Conservation (phyloP, 2,113 vertebrate species). For the Alethe castanea region DNA sequence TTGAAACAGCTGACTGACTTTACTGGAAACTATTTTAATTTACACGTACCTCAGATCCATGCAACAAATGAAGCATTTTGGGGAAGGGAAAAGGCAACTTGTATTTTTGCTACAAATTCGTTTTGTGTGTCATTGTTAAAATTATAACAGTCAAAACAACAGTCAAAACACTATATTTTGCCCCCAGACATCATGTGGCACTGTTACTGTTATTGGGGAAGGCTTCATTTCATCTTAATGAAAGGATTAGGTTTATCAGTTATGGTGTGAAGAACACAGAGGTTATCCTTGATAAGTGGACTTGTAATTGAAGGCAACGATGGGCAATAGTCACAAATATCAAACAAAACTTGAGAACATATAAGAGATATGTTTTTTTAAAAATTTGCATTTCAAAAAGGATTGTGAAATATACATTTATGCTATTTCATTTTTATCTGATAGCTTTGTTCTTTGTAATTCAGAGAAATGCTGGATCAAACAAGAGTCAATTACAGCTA, state of each 20-base stretch:
- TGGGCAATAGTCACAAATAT: not conserved
- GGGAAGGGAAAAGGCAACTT: not conserved
- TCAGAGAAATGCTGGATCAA: conserved; percentile 47
- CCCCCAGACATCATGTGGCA: not conserved
- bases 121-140: not conserved
- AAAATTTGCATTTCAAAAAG: conserved; percentile 43
- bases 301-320: not conserved
- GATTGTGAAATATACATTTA: not conserved
- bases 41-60: not conserved
- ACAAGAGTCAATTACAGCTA: conserved; percentile 26
- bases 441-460: conserved; percentile 52
- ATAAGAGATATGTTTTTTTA: not conserved
- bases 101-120: not conserved
- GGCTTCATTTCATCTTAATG: not conserved
- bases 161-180: not conserved
- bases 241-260: conserved; percentile 29
- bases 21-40: not conserved
- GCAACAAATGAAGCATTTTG: not conserved
- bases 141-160: not conserved
- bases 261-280: not conserved
- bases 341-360: conserved; percentile 7
- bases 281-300: conserved; percentile 17
- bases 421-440: conserved; percentile 37
- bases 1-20: not conserved
- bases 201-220: not conserved